These are phyloP conservation scores for Sylvia atricapilla DNA, from an alignment of 2,113 vertebrate species.

Conservation along the genomic window DNA sequence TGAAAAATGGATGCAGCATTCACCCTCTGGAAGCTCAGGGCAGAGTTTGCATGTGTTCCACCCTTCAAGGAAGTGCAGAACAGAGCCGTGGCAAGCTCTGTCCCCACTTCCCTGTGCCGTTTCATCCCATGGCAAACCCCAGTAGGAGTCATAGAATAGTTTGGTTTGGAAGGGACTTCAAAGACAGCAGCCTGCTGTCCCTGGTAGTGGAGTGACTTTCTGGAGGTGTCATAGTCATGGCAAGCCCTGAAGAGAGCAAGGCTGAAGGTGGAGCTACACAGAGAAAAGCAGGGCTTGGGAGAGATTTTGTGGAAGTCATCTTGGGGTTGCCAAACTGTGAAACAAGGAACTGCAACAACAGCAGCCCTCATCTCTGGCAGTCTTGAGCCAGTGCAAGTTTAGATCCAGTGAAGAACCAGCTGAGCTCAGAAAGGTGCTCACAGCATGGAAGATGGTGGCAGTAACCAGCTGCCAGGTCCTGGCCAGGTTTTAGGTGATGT, in stretches of 20 bases:
- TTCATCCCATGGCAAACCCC: not conserved
- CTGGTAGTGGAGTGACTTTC: not conserved
- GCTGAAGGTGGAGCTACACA: not conserved
- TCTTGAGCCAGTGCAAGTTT: not conserved
- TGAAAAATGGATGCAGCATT: not conserved
- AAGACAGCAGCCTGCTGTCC: not conserved
- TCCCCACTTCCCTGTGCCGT: accelerated
- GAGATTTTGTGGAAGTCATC: not conserved
- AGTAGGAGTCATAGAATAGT: not conserved
- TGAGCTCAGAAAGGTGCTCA: not conserved
- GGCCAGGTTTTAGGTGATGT: accelerated
- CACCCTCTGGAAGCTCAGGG: not conserved
- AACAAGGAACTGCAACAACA: not conserved
- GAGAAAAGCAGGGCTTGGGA: not conserved
- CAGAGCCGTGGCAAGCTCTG: not conserved
- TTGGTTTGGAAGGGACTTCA: not conserved
- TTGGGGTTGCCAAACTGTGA: not conserved
- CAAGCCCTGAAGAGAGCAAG: not conserved
- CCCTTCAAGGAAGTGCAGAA: not conserved
- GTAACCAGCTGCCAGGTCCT: not conserved
- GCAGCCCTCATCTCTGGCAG: not conserved
- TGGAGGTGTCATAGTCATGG: not conserved
- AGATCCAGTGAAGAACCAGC: not conserved
- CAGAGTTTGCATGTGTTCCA: not conserved
- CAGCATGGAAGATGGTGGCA: not conserved